A percentile compares a stretch with the other conserved stretches of the same genome.
These are phyloP conservation scores for Etheostoma spectabile DNA, from an alignment of 2,113 vertebrate species.

Conservation along the genomic window DNA sequence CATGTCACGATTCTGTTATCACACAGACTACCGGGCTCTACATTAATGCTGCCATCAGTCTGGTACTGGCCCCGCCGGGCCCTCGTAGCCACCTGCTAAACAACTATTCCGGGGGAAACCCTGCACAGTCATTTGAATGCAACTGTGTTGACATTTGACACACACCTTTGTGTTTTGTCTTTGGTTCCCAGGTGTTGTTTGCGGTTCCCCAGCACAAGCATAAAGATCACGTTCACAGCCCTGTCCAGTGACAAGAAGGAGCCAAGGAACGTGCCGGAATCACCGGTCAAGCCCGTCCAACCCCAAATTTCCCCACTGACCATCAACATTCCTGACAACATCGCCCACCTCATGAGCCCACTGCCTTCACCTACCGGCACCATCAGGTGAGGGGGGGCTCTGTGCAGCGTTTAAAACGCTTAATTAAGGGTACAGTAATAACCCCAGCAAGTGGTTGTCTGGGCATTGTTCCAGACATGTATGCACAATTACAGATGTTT, in stretches of 20 bases:
- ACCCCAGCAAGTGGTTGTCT: background rate
- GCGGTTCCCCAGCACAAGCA: conserved; percentile 98
- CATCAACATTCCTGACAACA: conserved; percentile 99
- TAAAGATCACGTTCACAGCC: conserved; percentile 99
- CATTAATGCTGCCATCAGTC: too few relatives aligned
- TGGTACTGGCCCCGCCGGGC: too few relatives aligned
- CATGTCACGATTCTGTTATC: too few relatives aligned
- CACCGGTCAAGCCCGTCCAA: conserved; percentile 94
- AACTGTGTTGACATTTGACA: background rate
- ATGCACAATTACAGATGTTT: background rate
- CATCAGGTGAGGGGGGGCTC: conserved; percentile 93
- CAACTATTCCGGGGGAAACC: too few relatives aligned
- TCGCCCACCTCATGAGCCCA: conserved; percentile 97
- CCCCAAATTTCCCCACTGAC: conserved; percentile 96
- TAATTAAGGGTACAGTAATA: too few relatives aligned
- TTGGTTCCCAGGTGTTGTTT: conserved; percentile 91
- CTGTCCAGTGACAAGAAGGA: conserved; percentile 94
- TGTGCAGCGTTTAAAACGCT: too few relatives aligned
- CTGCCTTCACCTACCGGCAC: conserved; percentile 98
- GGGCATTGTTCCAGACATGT: background rate
- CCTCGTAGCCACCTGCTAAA: too few relatives aligned
- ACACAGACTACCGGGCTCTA: too few relatives aligned
- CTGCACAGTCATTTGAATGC: background rate
- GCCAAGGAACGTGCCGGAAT: conserved; percentile 92
- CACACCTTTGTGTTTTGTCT: background rate